phyloP scores from a whole-genome alignment of 2,113 vertebrate genomes.

The Lampris incognitus region DNA sequence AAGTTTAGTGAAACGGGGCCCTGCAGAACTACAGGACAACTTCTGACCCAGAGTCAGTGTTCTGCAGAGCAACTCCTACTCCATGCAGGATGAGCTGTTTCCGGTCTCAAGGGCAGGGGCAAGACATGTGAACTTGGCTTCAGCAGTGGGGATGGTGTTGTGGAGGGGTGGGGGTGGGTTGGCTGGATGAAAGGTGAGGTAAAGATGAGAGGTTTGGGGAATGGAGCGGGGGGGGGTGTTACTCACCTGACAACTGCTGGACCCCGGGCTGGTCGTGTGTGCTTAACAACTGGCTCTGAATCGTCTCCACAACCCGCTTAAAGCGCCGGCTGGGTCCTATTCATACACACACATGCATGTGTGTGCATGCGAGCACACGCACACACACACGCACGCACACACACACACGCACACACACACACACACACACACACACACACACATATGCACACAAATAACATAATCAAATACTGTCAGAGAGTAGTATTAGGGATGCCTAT shows the following conservation, averaged over 20 bases:
- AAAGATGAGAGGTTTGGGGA: constrained; percentile 50
- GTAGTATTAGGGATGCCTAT: background rate
- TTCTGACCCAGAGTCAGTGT: constrained; percentile 47
- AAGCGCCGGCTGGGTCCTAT: constrained; percentile 97
- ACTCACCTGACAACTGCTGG: constrained; percentile 98
- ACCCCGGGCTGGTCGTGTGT: constrained; percentile 96
- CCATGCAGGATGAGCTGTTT: constrained; percentile 52
- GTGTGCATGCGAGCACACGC: constrained; percentile 2
- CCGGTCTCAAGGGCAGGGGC: constrained; percentile 36
- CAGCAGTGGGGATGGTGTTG: constrained; percentile 30
- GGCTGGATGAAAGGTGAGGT: constrained; percentile 45
- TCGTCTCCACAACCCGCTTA: constrained; percentile 98
- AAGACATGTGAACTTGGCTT: constrained; percentile 41
- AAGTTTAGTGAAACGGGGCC: too few relatives aligned
- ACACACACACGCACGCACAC: background rate
- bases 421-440: background rate
- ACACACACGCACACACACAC: constrained; percentile 27
- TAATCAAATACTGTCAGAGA: background rate
- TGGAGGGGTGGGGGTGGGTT: constrained; percentile 21
- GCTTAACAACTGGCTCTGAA: constrained; percentile 98
- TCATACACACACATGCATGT: background rate
- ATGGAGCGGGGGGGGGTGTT: constrained; percentile 26
- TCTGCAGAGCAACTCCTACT: constrained; percentile 39
- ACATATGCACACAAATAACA: too few relatives aligned
- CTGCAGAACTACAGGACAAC: constrained; percentile 11